Percentiles rank a stretch among this genome's conserved stretches.
Conservation (phyloP, 1,140 invertebrate genomes). For the Mamestra configurata region DNA sequence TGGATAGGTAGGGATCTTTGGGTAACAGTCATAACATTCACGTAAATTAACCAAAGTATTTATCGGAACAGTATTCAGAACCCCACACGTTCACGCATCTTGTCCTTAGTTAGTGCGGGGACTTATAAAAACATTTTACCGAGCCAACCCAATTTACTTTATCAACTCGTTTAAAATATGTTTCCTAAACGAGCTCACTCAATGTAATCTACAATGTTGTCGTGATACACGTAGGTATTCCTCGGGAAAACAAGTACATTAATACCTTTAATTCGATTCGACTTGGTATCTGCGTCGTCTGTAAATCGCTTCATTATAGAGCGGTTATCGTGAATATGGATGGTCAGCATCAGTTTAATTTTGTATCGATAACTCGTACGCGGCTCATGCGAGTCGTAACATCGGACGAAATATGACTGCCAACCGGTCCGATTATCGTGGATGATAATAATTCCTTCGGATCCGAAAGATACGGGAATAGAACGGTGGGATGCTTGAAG, state of each 20-base stretch:
- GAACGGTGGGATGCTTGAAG: slow-evolving; percentile 54
- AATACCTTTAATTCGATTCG: slow-evolving; percentile 37
- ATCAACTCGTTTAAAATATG: slow-evolving; percentile 56
- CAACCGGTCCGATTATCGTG: slow-evolving; percentile 63
- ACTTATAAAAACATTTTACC: slow-evolving; percentile 57
- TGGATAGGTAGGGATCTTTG: not conserved
- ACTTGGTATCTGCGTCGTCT: not conserved
- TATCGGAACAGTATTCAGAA: slow-evolving; percentile 28
- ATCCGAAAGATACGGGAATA: slow-evolving; percentile 68
- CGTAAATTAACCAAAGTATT: slow-evolving; percentile 45
- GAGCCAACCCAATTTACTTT: slow-evolving; percentile 47
- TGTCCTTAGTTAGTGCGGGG: slow-evolving; percentile 7
- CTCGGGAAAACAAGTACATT: slow-evolving; percentile 16
- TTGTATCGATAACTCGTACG: slow-evolving; percentile 49
- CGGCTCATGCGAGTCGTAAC: slow-evolving; percentile 47
- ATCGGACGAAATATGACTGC: slow-evolving; percentile 61
- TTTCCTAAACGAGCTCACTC: slow-evolving; percentile 49
- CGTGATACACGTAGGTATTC: slow-evolving; percentile 1
- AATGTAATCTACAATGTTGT: slow-evolving; percentile 56
- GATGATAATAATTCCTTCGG: slow-evolving; percentile 63
- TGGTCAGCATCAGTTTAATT: slow-evolving; percentile 55
- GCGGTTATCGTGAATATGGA: slow-evolving; percentile 42
- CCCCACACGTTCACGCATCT: slow-evolving; percentile 31
- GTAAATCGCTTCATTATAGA: slow-evolving; percentile 55
- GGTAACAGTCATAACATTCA: slow-evolving; percentile 37